Base-by-base conservation (phyloP, 2,888 invertebrate genomes). In the Aleiodes leptofemur region DNA sequence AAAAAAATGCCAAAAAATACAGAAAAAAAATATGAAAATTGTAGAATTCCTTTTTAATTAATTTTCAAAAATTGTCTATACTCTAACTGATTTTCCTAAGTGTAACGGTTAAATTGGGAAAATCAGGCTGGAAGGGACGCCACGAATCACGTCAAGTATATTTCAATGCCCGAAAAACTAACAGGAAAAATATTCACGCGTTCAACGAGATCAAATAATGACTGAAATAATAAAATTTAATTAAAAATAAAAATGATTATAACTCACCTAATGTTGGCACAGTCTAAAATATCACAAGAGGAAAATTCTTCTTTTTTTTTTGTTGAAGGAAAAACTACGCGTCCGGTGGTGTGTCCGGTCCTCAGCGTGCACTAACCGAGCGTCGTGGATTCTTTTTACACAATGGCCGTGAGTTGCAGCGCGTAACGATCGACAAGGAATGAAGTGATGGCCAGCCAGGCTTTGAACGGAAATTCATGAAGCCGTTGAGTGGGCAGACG, bases 211-310 rank as follows among this genome's bases (percentile, higher is more conserved):
- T 14, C 9, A 53, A 38, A 50, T 31, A 6, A 11, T 13, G 3
- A 31, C n/a, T 6, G 13, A 11, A 66, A 5, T 29, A 13, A 31
- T n/a, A 72, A 31, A 1, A 66, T 59, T 8, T 38, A 34, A 64
- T 59, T 16, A 69, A 73, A 74, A 70, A 29, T 57, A 50, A 72
- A 69, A n/a, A 29, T 23, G 9, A 51, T 38, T 50, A 34, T 23
- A 66, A 86, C 88, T 87, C 84, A 89, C 89, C 87, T 86, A 81
- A 70, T 80, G 84, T 89, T 88, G 87, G 88, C 89, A 88, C 89
- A 88, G 85, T 86, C 86, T 88, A 86, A 77, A 86, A 85, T 89
- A 89, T 89, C 89, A 89, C 89, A 89, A 83, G 84, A 87, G 86
- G 87, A 86, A 86, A 86, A 84, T 85, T 83, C 84, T 85, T 82